Evolutionary conservation across 2,888 invertebrate genomes (phyloP), one percentile per base, ranked within the genome.

Genomic region (Dorcus parallelipipedus): DNA sequence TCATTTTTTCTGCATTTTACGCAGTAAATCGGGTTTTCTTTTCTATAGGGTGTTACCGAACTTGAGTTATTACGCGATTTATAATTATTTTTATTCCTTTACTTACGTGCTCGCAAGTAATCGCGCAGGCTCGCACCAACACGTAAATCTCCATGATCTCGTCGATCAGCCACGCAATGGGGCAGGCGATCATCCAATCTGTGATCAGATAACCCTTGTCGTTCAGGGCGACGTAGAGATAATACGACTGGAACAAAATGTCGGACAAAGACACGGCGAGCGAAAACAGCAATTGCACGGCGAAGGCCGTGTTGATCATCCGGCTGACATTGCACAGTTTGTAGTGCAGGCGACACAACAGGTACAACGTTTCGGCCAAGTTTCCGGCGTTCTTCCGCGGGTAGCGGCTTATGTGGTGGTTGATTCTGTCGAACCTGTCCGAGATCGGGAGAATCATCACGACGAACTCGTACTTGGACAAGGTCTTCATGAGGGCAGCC

Each of bases 161-260:
- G 49, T 69, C 70, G 10, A 69, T 41, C 33, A 71, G 55, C 71
- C 71, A 72, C 10, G 69, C 41, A 8, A 67, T 38, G 17, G 69
- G 65, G 23, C 63, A 65, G 3, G 54, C 50, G 42, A 68, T 54
- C 53, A 66, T 65, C 38, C 60, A 40, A 9, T 59, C 33, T 9
- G 51, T 62, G 5, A 63, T 52, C 9, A 55, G 14, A 9, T 57
- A 33, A 4, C 50, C 38, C 47, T 59, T 64, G 42, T 65, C 67
- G 1, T 64, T 61, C 8, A 69, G 45, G 38, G 68, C 59, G 14
- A 65, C 64, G 55, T 73, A 73, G 10, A 73, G 52, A 52, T 68
- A 69, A 61, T 70, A 73, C 8, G 67, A 60, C 52, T 72, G 71
- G 57, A 69, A 69, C n/a, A 73, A 54, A 48, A 72, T 65, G 55